Conservation (phyloP, 2,888 invertebrate species). For the Pseudolycoriella hygida region DNA sequence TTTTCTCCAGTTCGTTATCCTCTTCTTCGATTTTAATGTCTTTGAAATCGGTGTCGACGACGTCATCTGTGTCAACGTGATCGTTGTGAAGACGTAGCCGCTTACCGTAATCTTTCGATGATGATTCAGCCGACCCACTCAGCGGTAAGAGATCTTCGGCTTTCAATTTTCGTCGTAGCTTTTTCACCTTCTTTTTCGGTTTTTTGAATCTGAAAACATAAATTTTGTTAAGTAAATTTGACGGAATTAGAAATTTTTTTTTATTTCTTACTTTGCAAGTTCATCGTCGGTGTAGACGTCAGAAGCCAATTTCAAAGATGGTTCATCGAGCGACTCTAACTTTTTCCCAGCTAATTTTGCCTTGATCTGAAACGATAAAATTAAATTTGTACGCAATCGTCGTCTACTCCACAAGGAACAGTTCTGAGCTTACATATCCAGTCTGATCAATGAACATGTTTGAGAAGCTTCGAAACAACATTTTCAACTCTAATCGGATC, state of each 20-base stretch:
- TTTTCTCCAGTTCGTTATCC: conserved; percentile 53
- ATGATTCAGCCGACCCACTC: conserved; percentile 18
- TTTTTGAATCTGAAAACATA: conserved; percentile 58
- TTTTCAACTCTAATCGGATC: no score
- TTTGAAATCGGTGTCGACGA: conserved; percentile 21
- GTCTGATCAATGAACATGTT: no score
- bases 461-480: no score
- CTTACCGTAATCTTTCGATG: conserved; percentile 20
- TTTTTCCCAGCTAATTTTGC: conserved; percentile 43
- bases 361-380: conserved; percentile 26
- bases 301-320: conserved; percentile 53
- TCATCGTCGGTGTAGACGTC: conserved; percentile 82
- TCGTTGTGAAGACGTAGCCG: conserved; percentile 29
- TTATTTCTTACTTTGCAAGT: conserved; percentile 43
- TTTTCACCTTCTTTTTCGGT: conserved; percentile 58
- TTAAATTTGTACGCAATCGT: neutral
- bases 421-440: no score
- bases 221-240: conserved; percentile 10
- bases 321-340: conserved; percentile 53
- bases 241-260: neutral
- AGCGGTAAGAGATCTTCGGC: conserved; percentile 50
- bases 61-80: conserved; percentile 32
- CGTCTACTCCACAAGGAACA: no score
- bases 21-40: conserved; percentile 46
- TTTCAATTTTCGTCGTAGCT: conserved; percentile 47